Percentiles rank a stretch among this genome's conserved stretches.
phyloP scores from a whole-genome alignment of 37 sponge, comb jelly and placozoan genomes.

The Halisarca cf. caerulea region DNA sequence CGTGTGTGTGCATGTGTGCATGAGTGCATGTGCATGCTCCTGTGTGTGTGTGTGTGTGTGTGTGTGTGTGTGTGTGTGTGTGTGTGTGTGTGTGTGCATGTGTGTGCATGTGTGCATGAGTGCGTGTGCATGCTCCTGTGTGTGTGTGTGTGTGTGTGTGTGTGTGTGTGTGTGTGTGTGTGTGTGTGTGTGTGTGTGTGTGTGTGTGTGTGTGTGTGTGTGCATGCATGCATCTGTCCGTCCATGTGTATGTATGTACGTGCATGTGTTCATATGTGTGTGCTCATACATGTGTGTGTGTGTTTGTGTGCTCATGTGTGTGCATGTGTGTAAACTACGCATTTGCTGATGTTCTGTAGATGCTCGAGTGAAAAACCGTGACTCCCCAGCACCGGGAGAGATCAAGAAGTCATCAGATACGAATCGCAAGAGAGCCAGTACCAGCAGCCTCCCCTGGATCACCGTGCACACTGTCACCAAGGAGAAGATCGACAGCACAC shows the following conservation, averaged over 20 bases:
- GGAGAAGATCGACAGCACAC: slow-evolving; percentile 64
- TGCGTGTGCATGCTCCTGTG: not conserved
- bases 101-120: not conserved
- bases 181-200: too few relatives aligned
- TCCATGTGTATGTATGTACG: too few relatives aligned
- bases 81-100: not conserved
- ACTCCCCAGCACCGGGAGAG: slow-evolving; percentile 43
- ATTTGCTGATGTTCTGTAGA: not conserved
- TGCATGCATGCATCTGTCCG: too few relatives aligned
- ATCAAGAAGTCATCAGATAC: slow-evolving; percentile 5
- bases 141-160: slow-evolving; percentile 2
- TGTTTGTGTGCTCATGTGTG: not conserved
- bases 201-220: too few relatives aligned
- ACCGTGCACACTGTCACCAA: slow-evolving; percentile 44
- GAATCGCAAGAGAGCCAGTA: not conserved
- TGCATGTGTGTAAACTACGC: not conserved
- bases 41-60: too few relatives aligned
- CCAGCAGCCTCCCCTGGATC: slow-evolving; percentile 16
- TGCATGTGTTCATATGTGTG: not conserved
- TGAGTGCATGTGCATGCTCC: too few relatives aligned
- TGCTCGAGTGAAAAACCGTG: not conserved
- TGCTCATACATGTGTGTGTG: not conserved
- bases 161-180: too few relatives aligned
- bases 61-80: too few relatives aligned
- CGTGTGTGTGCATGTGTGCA: too few relatives aligned